These are phyloP conservation scores for Triplophysa bombifrons DNA, from an alignment of 2,797 vertebrate genomes.

Conservation along the genomic window DNA sequence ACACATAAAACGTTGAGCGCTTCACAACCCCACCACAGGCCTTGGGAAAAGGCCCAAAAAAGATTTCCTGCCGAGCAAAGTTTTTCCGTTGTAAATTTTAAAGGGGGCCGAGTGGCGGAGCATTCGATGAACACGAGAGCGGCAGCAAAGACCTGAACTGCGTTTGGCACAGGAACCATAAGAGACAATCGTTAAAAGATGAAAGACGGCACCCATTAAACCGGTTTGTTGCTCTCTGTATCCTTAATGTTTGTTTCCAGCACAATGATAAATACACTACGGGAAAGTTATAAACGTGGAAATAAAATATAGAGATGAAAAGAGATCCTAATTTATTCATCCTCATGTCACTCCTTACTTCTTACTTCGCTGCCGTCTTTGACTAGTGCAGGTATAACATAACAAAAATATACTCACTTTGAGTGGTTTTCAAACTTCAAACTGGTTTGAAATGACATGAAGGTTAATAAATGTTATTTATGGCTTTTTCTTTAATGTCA, in stretches of 20 bases:
- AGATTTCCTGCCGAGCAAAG: conserved; percentile 42
- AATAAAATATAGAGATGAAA: too few relatives aligned
- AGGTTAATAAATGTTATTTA: too few relatives aligned
- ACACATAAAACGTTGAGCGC: conserved; percentile 42
- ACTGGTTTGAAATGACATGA: too few relatives aligned
- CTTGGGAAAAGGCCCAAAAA: conserved; percentile 43
- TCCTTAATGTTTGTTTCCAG: background rate
- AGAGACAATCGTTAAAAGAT: conserved; percentile 42
- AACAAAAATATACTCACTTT: too few relatives aligned
- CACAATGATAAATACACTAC: too few relatives aligned
- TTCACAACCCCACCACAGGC: conserved; percentile 23
- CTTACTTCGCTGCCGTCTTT: background rate
- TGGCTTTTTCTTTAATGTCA: too few relatives aligned
- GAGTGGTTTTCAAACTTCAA: too few relatives aligned
- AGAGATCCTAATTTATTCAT: too few relatives aligned
- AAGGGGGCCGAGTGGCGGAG: conserved; percentile 31
- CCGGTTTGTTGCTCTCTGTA: conserved; percentile 8
- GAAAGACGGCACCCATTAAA: conserved; percentile 21
- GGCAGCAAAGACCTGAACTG: conserved; percentile 4
- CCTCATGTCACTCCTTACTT: too few relatives aligned
- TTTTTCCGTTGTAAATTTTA: conserved; percentile 60
- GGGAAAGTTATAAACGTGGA: too few relatives aligned
- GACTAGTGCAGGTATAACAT: background rate
- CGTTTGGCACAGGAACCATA: conserved; percentile 28
- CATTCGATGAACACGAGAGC: conserved; percentile 31